Conservation (phyloP, 2,113 vertebrate species). For the Riparia riparia region DNA sequence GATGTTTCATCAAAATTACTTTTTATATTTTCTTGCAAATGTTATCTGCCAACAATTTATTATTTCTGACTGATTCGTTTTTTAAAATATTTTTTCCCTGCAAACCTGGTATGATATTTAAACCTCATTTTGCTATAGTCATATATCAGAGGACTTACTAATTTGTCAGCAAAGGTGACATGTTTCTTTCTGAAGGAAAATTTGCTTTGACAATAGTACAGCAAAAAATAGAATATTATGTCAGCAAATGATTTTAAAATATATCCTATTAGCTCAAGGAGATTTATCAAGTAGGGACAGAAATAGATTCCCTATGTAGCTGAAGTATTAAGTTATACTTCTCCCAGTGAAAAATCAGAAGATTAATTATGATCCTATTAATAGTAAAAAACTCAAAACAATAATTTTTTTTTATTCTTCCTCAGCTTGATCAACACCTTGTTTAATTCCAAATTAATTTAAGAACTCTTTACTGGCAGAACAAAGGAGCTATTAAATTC, state of each 20-base stretch:
- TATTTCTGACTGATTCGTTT: background rate
- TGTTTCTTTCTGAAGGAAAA: background rate
- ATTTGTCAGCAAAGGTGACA: background rate
- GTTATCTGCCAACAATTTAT: no score
- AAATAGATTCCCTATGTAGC: background rate
- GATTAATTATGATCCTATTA: background rate
- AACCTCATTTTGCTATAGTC: background rate
- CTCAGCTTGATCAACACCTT: background rate
- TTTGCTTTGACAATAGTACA: background rate
- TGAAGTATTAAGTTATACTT: background rate
- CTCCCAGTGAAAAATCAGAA: background rate
- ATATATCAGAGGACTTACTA: background rate
- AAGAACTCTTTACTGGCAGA: background rate
- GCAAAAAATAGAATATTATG: background rate
- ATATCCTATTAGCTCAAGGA: background rate
- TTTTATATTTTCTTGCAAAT: background rate
- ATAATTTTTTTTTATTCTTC: background rate
- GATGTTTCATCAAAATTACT: background rate
- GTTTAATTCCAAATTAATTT: background rate
- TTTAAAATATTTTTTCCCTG: background rate
- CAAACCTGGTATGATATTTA: background rate
- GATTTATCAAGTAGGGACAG: background rate
- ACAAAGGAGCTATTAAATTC: background rate
- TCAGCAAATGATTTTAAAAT: background rate
- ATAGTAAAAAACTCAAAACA: background rate